Conservation (phyloP, 2,113 vertebrate species). For the Lontra canadensis region DNA sequence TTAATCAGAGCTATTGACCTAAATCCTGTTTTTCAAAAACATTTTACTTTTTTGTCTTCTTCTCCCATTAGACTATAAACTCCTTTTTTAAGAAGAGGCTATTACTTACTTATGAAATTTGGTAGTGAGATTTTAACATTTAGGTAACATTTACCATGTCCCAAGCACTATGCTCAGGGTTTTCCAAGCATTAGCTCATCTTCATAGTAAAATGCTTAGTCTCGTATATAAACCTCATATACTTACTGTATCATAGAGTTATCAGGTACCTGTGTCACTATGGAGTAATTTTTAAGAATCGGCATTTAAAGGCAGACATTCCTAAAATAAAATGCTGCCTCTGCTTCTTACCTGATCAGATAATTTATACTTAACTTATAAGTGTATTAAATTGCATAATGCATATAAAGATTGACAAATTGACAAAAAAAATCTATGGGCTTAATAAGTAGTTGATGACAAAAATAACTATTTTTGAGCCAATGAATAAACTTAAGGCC, state of each 20-base stretch:
- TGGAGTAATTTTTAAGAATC: not conserved
- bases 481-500: not conserved
- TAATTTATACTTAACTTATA: not conserved
- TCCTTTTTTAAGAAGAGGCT: not conserved
- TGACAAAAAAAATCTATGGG: not conserved
- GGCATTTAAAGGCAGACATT: not conserved
- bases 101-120: not conserved
- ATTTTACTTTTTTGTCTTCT: not conserved
- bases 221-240: not conserved
- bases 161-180: not conserved
- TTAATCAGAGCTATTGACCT: not conserved
- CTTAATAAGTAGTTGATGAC: not conserved
- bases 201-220: slow-evolving; percentile 7
- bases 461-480: not conserved
- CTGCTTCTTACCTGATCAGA: not conserved
- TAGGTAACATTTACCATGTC: not conserved
- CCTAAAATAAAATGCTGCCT: not conserved
- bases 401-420: not conserved
- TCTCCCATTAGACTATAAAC: not conserved
- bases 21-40: not conserved
- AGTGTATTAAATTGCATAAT: not conserved
- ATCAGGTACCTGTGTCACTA: not conserved
- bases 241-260: not conserved
- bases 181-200: not conserved
- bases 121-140: not conserved